Base-by-base conservation (phyloP, 1,140 invertebrate genomes). In the Papilio polyxenes region DNA sequence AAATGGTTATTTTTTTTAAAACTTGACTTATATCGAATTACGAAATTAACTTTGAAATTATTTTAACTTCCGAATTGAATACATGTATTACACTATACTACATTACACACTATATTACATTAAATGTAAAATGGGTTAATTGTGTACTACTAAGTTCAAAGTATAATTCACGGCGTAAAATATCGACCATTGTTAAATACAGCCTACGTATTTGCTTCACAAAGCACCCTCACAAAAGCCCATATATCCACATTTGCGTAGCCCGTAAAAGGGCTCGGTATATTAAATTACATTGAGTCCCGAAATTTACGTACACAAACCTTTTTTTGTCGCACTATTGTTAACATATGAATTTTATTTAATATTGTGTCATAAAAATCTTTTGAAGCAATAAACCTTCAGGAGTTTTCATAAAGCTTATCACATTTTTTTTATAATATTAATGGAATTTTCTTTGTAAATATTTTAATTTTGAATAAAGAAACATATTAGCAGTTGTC, bases 281-380 rank as follows among this genome's bases (percentile, higher is more conserved):
- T 75, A 75, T 75, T 75, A 75, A 75, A 75, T 75, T 75, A 75
- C 75, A 75, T 40, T 31, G 44, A 75, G 75, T 8, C 44, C 75
- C 75, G 17, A 51, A 48, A 44, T 75, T 75, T 49, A 75, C n/a
- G 49, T 10, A 48, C 48, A 48, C 75, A 75, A 75, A 51, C 75
- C 75, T 40, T 75, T 75, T 51, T 51, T 20, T 75, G 62, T 65
- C 62, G 10, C 48, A 20, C 11, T 13, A 4, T 40, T 74, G 31
- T 74, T 74, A 44, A 74, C 69, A 74, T 74, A 44, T 37, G 40
- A 37, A 44, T 17, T 44, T 37, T 65, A 65, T 65, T 65, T 65
- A 65, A 65, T 65, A 65, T 65, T 4, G 11, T 31, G 20, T 59
- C n/a, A 65, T 65, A 65, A 23, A 65, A 23, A 31, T 31, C 20